Conservation (phyloP, 2,113 vertebrate genomes). For the Strix uralensis region DNA sequence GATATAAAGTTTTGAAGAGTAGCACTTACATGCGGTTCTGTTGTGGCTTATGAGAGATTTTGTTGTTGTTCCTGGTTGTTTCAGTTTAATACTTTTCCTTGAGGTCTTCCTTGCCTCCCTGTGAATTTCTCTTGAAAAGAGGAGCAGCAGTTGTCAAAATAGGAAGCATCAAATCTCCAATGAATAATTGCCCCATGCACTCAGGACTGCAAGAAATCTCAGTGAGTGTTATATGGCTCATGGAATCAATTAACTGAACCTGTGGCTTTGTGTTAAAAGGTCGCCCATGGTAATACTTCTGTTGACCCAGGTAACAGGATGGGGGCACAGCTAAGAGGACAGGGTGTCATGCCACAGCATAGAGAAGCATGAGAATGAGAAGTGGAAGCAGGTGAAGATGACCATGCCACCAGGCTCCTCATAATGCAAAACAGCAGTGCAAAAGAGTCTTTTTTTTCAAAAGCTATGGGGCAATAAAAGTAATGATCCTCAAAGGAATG, state of each 20-base stretch:
- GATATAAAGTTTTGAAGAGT: not conserved
- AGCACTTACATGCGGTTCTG: not conserved
- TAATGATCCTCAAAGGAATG: not conserved
- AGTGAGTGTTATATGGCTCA: not conserved
- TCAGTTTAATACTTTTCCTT: not conserved
- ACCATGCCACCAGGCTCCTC: not conserved
- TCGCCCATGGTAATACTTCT: not conserved
- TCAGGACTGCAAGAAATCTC: not conserved
- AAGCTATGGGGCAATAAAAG: not conserved
- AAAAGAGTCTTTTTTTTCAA: not conserved
- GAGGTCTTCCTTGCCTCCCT: not conserved
- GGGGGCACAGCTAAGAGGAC: not conserved
- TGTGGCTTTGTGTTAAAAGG: not conserved
- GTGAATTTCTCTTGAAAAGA: not conserved
- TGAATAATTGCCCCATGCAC: not conserved
- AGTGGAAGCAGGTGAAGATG: not conserved
- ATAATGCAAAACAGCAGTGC: not conserved
- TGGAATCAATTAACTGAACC: not conserved
- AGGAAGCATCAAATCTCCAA: not conserved
- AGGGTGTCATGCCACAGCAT: rapidly evolving
- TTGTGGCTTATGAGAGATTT: not conserved
- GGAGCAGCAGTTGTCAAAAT: not conserved
- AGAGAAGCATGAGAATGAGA: not conserved
- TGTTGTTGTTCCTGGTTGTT: not conserved
- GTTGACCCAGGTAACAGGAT: not conserved